Evolutionary conservation across 2,888 invertebrate genomes (phyloP).

Genomic region (Andrena haemorrhoa): DNA sequence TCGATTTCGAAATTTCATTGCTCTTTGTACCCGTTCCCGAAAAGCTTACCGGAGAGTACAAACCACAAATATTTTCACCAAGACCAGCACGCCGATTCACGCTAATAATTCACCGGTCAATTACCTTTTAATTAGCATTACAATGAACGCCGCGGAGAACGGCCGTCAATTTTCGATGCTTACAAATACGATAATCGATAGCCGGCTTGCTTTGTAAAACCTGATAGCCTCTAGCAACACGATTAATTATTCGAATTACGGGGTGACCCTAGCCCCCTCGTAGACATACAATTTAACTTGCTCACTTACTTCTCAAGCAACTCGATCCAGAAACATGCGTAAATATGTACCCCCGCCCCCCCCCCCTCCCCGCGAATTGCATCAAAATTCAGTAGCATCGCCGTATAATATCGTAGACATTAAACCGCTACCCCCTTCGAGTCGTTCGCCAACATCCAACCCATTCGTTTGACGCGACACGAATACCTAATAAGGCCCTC

Average conservation of each 20-base stretch:
- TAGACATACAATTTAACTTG: background rate
- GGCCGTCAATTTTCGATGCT: background rate
- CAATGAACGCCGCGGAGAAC: conserved; percentile 5
- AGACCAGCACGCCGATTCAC: background rate
- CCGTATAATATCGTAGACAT: conserved; percentile 17
- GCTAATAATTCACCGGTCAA: conserved; percentile 17
- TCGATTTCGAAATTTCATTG: too few relatives aligned
- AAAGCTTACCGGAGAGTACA: background rate
- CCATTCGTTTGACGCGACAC: conserved; percentile 19
- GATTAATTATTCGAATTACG: background rate
- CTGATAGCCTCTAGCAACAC: background rate
- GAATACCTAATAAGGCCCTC: conserved; percentile 35
- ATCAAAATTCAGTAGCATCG: conserved; percentile 30
- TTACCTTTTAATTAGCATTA: conserved; percentile 49
- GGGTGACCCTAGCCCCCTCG: background rate
- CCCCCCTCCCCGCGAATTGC: background rate
- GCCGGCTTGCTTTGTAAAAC: conserved; percentile 17
- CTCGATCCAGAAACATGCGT: background rate
- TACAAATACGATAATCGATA: conserved; percentile 34
- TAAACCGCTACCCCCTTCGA: background rate
- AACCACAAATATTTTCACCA: background rate
- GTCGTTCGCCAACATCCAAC: background rate
- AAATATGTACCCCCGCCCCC: background rate
- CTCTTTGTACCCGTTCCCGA: too few relatives aligned
- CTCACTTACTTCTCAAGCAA: too few relatives aligned